phyloP scores from a whole-genome alignment of 2,888 invertebrate species.

The Epinotia ramella region DNA sequence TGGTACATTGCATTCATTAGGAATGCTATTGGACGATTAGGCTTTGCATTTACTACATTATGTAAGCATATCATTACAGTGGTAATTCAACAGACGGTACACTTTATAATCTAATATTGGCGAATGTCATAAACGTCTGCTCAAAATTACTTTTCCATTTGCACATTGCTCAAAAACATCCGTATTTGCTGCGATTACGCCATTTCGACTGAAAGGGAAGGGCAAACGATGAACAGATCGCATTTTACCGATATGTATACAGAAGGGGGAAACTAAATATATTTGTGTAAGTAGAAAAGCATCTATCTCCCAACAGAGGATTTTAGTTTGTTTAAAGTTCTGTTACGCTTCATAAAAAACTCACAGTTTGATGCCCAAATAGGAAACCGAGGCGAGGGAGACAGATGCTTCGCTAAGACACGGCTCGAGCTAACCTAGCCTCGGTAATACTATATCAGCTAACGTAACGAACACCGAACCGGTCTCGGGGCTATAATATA shows the following conservation, averaged over 20 bases:
- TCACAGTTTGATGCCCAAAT: background rate
- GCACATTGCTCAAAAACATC: background rate
- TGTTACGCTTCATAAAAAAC: background rate
- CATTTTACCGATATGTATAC: constrained; percentile 65
- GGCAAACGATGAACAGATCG: background rate
- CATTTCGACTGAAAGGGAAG: background rate
- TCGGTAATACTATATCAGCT: constrained; percentile 55
- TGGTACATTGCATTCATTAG: constrained; percentile 47
- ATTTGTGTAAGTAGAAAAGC: background rate
- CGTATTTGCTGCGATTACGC: background rate
- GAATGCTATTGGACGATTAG: constrained; percentile 34
- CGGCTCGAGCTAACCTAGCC: constrained; percentile 36
- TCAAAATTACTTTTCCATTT: background rate
- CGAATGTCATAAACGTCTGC: background rate
- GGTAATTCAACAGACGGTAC: constrained; percentile 6
- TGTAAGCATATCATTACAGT: background rate
- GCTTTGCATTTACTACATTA: constrained; percentile 25
- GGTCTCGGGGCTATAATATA: constrained; percentile 19
- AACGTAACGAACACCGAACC: constrained; percentile 52
- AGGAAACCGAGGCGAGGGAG: background rate
- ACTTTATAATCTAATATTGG: background rate
- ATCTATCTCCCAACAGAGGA: background rate
- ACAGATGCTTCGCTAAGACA: background rate
- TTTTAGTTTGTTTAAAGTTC: background rate
- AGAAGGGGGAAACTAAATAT: constrained; percentile 45